Evolutionary conservation across 2,113 vertebrate species (phyloP).

Genomic region (Pterocles gutturalis): DNA sequence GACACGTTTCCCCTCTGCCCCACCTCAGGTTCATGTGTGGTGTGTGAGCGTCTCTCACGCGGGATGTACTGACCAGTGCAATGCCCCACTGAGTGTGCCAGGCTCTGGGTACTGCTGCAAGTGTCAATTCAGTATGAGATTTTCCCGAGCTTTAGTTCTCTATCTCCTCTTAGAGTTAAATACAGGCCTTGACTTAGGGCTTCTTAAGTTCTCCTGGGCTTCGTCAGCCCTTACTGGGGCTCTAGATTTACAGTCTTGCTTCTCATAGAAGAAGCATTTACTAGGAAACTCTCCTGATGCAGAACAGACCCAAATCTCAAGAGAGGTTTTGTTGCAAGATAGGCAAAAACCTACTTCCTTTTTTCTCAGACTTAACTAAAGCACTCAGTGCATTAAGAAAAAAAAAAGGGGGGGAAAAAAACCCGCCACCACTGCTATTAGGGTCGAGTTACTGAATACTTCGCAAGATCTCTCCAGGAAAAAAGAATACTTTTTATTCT

Average conservation of each 20-base stretch:
- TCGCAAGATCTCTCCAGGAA: not conserved
- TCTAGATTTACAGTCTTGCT: not conserved
- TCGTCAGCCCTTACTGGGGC: not conserved
- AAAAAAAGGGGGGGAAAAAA: no score
- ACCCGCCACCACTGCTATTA: not conserved
- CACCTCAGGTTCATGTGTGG: fast-evolving
- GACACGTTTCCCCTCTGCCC: not conserved
- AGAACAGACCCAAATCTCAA: not conserved
- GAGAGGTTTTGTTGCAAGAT: constrained; percentile 1
- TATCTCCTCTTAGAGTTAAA: not conserved
- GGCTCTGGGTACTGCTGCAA: not conserved
- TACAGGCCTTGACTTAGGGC: not conserved
- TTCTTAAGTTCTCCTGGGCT: not conserved
- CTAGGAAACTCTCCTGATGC: not conserved
- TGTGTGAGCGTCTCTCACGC: fast-evolving
- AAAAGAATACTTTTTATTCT: not conserved
- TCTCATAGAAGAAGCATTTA: not conserved
- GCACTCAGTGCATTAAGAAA: not conserved
- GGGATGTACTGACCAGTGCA: not conserved
- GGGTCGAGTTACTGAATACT: not conserved
- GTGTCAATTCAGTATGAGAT: not conserved
- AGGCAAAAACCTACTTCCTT: not conserved
- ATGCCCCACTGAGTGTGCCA: fast-evolving
- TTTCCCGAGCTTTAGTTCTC: not conserved
- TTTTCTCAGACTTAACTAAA: not conserved